A percentile compares a stretch with the other conserved stretches of the same genome.
phyloP scores from a whole-genome alignment of 2,888 invertebrate genomes.

The Hydropsyche betteni region DNA sequence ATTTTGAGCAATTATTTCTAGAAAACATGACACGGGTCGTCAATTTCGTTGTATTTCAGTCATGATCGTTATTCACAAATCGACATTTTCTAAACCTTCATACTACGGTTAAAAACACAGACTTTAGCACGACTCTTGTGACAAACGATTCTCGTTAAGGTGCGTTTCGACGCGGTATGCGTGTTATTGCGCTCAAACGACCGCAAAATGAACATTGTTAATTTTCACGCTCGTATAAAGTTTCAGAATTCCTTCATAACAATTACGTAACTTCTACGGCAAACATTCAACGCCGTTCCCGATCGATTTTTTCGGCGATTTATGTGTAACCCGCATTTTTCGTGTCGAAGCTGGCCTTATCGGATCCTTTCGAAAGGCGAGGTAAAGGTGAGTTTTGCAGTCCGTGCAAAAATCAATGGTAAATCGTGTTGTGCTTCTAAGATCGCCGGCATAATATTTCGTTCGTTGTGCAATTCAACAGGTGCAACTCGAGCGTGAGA shows the following conservation, averaged over 20 bases:
- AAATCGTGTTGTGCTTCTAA: conserved; percentile 12
- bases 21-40: conserved; percentile 2
- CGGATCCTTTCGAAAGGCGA: too few relatives aligned
- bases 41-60: not conserved
- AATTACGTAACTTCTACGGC: too few relatives aligned
- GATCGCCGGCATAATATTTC: conserved; percentile 3
- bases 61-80: conserved; percentile 1
- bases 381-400: too few relatives aligned
- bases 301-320: too few relatives aligned
- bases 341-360: too few relatives aligned
- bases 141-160: conserved; percentile 3
- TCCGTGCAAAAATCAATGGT: conserved; percentile 1
- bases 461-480: conserved; percentile 11
- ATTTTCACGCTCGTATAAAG: too few relatives aligned
- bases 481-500: conserved; percentile 24
- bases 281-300: too few relatives aligned
- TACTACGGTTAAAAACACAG: not conserved
- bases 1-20: not conserved
- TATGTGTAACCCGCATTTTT: too few relatives aligned
- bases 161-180: not conserved
- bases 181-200: too few relatives aligned
- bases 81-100: not conserved
- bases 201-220: too few relatives aligned
- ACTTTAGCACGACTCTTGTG: not conserved
- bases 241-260: too few relatives aligned